A percentile compares a stretch with the other conserved stretches of the same genome.
Evolutionary conservation across 2,113 vertebrate species (phyloP).

Genomic region (Potamarius usumacintae): DNA sequence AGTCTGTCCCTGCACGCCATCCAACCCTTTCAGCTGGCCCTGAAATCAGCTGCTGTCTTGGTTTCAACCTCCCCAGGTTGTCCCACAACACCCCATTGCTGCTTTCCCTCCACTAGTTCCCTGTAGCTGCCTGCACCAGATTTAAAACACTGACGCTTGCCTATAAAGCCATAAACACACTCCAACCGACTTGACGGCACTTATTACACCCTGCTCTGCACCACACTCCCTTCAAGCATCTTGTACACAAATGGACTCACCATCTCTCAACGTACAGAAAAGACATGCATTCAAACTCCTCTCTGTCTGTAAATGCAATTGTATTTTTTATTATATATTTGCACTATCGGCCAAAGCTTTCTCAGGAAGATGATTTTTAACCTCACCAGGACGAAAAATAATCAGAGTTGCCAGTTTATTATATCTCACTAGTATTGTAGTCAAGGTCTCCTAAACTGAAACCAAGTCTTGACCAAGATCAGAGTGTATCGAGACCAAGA

Average conservation of each 20-base stretch:
- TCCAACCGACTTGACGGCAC: background rate
- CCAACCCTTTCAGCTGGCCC: background rate
- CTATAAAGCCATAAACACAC: background rate
- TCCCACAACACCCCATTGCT: background rate
- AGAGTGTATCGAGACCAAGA: too few relatives aligned
- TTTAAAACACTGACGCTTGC: background rate
- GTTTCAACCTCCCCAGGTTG: background rate
- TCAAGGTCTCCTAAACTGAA: too few relatives aligned
- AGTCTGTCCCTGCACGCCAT: background rate
- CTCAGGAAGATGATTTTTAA: background rate
- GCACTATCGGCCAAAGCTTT: background rate
- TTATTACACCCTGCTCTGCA: background rate
- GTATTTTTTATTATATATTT: background rate
- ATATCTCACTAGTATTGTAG: too few relatives aligned
- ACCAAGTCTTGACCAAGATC: background rate
- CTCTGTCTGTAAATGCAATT: background rate
- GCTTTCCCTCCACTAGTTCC: background rate
- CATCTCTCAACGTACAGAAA: background rate
- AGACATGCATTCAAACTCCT: background rate
- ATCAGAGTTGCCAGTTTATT: background rate
- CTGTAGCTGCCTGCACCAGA: background rate
- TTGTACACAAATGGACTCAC: background rate
- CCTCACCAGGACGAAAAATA: background rate
- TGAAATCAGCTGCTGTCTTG: background rate
- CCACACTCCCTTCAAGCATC: background rate